phyloP scores from a whole-genome alignment of 1,140 invertebrate species.

The Sitobion miscanthi region DNA sequence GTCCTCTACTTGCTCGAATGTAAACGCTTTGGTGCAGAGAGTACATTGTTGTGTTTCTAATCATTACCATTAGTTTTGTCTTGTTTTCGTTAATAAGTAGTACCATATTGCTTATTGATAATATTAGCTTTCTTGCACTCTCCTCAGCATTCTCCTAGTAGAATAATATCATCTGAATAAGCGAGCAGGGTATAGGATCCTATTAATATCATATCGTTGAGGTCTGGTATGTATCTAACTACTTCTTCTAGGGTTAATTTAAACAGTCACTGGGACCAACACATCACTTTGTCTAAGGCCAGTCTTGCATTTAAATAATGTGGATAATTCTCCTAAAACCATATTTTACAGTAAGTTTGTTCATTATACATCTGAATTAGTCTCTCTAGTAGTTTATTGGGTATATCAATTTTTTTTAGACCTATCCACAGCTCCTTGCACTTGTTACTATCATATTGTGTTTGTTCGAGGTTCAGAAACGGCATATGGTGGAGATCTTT shows the following conservation, averaged over 20 bases:
- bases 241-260: no score
- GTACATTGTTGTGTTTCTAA: background rate
- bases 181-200: background rate
- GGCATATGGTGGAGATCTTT: no score
- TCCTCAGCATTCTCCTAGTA: background rate
- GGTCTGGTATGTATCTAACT: background rate
- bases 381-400: no score
- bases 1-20: background rate
- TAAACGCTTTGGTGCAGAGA: background rate
- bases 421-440: background rate
- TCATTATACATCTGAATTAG: no score
- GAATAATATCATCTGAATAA: slow-evolving; percentile 2
- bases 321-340: background rate
- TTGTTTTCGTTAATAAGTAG: background rate
- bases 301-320: background rate
- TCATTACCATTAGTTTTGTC: background rate
- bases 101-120: background rate
- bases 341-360: no score
- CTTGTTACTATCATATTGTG: background rate
- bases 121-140: background rate
- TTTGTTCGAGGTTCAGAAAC: no score
- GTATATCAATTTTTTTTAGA: no score
- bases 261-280: background rate
- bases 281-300: background rate
- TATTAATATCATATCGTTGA: background rate